A percentile compares a stretch with the other conserved stretches of the same genome.
Conservation (phyloP, 2,888 invertebrate genomes). For the Drosophila neonasuta region DNA sequence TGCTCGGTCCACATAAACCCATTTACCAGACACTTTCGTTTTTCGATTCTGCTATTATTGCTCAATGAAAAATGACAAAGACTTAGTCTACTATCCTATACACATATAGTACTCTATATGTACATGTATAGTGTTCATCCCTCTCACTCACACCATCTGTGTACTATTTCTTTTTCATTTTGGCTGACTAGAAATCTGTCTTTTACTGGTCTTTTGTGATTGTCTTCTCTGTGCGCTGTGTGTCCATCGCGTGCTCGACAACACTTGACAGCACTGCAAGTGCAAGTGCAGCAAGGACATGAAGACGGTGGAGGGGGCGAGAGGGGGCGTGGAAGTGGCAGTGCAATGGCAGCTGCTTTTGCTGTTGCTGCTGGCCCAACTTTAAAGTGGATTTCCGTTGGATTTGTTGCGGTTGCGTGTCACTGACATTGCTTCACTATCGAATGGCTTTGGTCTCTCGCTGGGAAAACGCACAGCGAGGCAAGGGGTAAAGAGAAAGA, state of each 20-base stretch:
- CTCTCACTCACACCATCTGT: neutral
- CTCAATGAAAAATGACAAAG: conserved; percentile 58
- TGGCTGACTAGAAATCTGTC: conserved; percentile 12
- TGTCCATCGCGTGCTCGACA: conserved; percentile 74
- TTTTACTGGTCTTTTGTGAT: conserved; percentile 51
- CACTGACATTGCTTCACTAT: conserved; percentile 60
- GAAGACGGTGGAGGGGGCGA: neutral
- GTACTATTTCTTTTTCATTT: neutral
- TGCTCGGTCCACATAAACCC: conserved; percentile 39
- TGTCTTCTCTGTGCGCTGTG: conserved; percentile 55
- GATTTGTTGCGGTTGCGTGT: conserved; percentile 77
- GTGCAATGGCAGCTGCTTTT: conserved; percentile 10
- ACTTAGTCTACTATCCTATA: conserved; percentile 23
- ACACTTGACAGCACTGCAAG: conserved; percentile 67
- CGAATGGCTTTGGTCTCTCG: conserved; percentile 21
- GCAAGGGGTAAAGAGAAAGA: neutral
- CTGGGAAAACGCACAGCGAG: neutral
- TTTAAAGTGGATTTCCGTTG: conserved; percentile 79
- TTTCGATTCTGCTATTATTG: conserved; percentile 49
- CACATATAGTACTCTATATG: neutral
- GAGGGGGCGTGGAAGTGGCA: neutral
- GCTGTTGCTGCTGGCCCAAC: conserved; percentile 43
- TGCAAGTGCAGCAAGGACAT: conserved; percentile 62
- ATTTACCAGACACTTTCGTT: conserved; percentile 55
- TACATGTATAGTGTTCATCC: neutral